Percentiles rank a stretch among this genome's conserved stretches.
Evolutionary conservation across 1,140 invertebrate species (phyloP).

Genomic region (Druon quercuslanigerum): DNA sequence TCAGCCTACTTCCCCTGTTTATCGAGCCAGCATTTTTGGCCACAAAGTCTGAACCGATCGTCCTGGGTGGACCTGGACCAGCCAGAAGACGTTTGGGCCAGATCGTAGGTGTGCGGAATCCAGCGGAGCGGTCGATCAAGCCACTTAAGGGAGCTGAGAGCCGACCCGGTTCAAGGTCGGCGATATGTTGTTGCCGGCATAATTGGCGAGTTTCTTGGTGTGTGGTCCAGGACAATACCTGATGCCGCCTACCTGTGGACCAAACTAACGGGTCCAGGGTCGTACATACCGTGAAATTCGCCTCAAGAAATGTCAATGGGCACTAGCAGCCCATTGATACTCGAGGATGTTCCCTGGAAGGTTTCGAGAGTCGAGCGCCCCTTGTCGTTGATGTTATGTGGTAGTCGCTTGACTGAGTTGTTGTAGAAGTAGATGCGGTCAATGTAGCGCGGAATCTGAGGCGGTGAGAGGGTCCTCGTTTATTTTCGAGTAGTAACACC

Average conservation of each 20-base stretch:
- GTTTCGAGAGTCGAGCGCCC: neutral
- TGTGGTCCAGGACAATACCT: slow-evolving; percentile 36
- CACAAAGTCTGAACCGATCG: too few species aligned
- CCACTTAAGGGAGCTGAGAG: neutral
- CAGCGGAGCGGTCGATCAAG: slow-evolving; percentile 38
- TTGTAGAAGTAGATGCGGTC: slow-evolving; percentile 6
- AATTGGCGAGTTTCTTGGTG: slow-evolving; percentile 2
- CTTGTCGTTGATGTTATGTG: neutral
- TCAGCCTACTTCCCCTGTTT: too few species aligned
- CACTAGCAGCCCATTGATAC: slow-evolving; percentile 23
- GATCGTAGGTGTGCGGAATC: slow-evolving; percentile 52
- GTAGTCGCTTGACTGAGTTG: neutral
- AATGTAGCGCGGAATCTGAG: neutral
- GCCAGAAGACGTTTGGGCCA: neutral
- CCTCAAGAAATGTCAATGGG: slow-evolving; percentile 25
- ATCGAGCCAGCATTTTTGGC: too few species aligned
- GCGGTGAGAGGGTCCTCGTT: neutral
- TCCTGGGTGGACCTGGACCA: neutral
- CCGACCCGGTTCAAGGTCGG: neutral
- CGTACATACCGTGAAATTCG: slow-evolving; percentile 30
- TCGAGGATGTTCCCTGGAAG: neutral
- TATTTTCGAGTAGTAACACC: neutral
- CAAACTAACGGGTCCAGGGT: slow-evolving; percentile 11
- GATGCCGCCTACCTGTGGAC: slow-evolving; percentile 8
- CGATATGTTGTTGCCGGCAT: neutral